Evolutionary conservation across 2,113 vertebrate genomes (phyloP), one percentile per base, ranked within the genome.

Genomic region (Leptosomus discolor): DNA sequence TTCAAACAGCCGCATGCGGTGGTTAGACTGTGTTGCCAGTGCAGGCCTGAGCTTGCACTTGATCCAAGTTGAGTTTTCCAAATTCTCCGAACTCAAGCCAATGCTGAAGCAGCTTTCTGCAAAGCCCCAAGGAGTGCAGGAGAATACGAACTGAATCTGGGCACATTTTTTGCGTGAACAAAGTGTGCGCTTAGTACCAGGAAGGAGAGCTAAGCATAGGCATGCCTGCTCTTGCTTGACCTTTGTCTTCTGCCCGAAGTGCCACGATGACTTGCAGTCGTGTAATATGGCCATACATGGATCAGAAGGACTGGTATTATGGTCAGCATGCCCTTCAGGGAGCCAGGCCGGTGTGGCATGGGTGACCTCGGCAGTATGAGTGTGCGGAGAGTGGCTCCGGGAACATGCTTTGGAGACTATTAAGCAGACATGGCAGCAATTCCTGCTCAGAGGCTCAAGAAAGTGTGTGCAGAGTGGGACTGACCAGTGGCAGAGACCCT

Each of bases 241-340:
- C 5, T 61, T 27, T 0, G 0, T 64, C 22, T 17, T 15, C 4
- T 78, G 60, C 60, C 14, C 0, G n/a, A 39, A 22, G 18, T 70
- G 50, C 17, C 45, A 23, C 10, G 10, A 8, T 11, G 60, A 20
- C 51, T 67, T 58, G 6, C 57, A 46, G 51, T 46, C 17, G 2
- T 11, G 6, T n/a, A 5, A 4, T 36, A 15, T 11, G 37, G 73
- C 73, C 20, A 20, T n/a, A 16, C 2, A 5, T 20, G 23, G 23
- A 16, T 68, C 53, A 58, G 61, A 68, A 76, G n/a, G 48, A 29
- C 15, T 0, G 3, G 6, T 58, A 5, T 1, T 43, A 11, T 29
- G 30, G 46, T 51, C 61, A 90, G 20, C 29, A 6, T 23, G 41
- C 58, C n/a, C 19, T 48, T 36, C 6, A 5, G 27, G 50, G 73